Evolutionary conservation across 2,113 vertebrate genomes (phyloP).

Genomic region (Upupa epops): DNA sequence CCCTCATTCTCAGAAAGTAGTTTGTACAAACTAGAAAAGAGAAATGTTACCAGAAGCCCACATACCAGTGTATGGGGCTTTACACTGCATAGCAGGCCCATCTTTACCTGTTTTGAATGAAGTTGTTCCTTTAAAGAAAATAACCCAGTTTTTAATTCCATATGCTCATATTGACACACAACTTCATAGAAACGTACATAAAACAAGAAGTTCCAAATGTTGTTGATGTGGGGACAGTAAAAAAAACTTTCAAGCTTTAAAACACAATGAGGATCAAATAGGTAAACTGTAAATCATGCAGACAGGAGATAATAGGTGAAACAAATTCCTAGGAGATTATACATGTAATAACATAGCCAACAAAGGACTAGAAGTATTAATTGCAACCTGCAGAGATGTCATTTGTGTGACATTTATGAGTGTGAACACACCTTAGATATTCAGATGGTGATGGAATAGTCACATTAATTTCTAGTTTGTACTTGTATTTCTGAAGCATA

Average conservation of each 20-base stretch:
- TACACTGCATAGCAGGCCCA: neutral
- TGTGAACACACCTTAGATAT: neutral
- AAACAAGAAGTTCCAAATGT: neutral
- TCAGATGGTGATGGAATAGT: neutral
- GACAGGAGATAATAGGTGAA: neutral
- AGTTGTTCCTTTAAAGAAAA: neutral
- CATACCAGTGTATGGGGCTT: neutral
- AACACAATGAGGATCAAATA: neutral
- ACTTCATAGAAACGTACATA: neutral
- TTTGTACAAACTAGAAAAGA: neutral
- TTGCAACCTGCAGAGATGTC: neutral
- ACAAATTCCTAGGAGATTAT: neutral
- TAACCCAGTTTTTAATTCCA: neutral
- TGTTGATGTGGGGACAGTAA: neutral
- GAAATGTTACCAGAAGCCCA: neutral
- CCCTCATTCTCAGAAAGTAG: neutral
- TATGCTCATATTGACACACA: neutral
- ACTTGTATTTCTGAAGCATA: neutral
- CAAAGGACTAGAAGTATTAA: neutral
- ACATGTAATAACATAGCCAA: neutral
- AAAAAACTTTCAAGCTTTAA: neutral
- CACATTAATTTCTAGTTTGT: neutral
- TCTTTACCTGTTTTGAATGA: neutral
- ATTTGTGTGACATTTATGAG: accelerated
- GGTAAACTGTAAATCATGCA: neutral